A percentile compares a stretch with the other conserved stretches of the same genome.
phyloP scores from a whole-genome alignment of 2,888 invertebrate genomes.

The Spicauda simplicius region DNA sequence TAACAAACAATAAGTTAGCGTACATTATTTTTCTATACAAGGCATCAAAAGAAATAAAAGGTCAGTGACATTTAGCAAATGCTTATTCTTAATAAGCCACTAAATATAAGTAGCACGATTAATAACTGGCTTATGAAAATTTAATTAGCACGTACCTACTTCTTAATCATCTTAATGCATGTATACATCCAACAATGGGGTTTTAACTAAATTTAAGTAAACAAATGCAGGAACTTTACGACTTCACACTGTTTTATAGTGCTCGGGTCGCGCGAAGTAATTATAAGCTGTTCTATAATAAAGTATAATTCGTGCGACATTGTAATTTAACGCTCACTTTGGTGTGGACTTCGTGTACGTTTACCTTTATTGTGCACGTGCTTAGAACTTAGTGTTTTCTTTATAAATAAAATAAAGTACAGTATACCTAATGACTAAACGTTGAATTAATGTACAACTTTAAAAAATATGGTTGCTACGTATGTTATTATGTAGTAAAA shows the following conservation, averaged over 20 bases:
- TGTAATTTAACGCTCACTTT: constrained; percentile 44
- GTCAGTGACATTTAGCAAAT: background rate
- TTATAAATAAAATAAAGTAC: too few relatives aligned
- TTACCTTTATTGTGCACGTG: too few relatives aligned
- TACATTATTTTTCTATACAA: background rate
- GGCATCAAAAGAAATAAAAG: background rate
- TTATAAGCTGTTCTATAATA: constrained; percentile 53
- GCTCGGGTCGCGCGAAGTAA: constrained; percentile 50
- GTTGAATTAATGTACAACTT: too few relatives aligned
- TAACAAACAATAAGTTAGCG: background rate
- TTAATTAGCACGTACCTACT: constrained; percentile 12
- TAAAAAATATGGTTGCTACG: too few relatives aligned
- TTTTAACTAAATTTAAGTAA: constrained; percentile 30
- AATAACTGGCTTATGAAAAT: constrained; percentile 22
- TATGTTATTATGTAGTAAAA: too few relatives aligned
- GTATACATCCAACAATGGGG: constrained; percentile 38
- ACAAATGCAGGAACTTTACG: constrained; percentile 34
- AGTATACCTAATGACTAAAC: too few relatives aligned
- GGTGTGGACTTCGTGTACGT: background rate
- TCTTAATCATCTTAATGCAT: constrained; percentile 38
- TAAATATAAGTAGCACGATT: constrained; percentile 14
- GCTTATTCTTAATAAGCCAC: background rate
- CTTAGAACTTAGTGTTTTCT: too few relatives aligned
- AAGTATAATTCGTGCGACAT: constrained; percentile 52
- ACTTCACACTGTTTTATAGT: constrained; percentile 54